Base-by-base conservation (phyloP, 1,140 invertebrate genomes). In the Atta colombica region DNA sequence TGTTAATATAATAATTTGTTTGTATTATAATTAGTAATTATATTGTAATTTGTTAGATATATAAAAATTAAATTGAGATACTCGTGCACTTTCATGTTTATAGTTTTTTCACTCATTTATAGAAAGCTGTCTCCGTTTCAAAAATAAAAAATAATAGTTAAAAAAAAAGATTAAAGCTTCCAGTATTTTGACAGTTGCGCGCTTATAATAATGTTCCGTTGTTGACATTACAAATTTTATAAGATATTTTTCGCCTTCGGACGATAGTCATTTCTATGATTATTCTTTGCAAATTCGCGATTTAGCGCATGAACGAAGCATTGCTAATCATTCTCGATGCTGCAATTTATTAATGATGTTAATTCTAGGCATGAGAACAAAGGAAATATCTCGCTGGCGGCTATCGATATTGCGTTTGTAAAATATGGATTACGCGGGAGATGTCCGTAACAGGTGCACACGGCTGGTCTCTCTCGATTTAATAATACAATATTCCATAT, bases 391-490 rank as follows among this genome's bases (percentile, higher is more conserved):
- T 84, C 69, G 69, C 80, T 74, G 55, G 80, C 39, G 80, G 69
- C 69, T 84, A 84, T 84, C 80, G 80, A 84, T 84, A 84, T 84
- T 75, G 80, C 69, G 55, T 84, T 84, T 74, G 69, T 84, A 84
- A 84, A 84, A 84, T 84, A 84, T 75, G 69, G 80, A 84, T 84
- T 84, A 84, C 69, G 55, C 55, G 68, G 53, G 69, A 74, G 69
- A 84, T 61, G 80, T 84, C 69, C 80, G 55, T 84, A 84, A 84
- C 80, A 75, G 80, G 68, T 82, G 80, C 69, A 81, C 77, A 84
- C 80, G 39, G 28, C 21, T 25, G 68, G 69, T n/a, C 80, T 60
- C 80, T 72, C 68, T 51, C 69, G 69, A 84, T 84, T 74, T 84
- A 84, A 84, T 84, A 84, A 84, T 75, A 84, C 55, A 84, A 84